phyloP scores from a whole-genome alignment of 2,888 invertebrate species.

The Anthoptus insignis region DNA sequence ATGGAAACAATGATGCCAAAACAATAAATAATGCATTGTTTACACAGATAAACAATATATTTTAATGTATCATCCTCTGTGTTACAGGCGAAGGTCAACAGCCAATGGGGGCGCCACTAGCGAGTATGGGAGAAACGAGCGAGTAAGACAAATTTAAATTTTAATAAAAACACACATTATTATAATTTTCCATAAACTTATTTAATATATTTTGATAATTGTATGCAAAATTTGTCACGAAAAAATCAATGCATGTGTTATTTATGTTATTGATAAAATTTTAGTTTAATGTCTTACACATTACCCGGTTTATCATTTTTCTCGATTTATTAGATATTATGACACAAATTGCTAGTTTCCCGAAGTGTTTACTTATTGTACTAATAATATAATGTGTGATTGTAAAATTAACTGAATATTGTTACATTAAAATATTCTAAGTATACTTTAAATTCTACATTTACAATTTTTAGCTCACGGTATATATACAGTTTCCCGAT shows the following conservation, averaged over 20 bases:
- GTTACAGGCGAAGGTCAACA: conserved; percentile 80
- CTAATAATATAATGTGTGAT: neutral
- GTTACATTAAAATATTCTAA: too few species aligned
- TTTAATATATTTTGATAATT: neutral
- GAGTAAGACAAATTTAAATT: conserved; percentile 81
- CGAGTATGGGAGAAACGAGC: conserved; percentile 89
- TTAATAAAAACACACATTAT: neutral
- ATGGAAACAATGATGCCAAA: too few species aligned
- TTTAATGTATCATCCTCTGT: conserved; percentile 41
- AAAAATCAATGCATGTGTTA: conserved; percentile 7
- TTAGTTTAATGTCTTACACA: too few species aligned
- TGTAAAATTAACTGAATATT: too few species aligned
- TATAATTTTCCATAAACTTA: neutral
- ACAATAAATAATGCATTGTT: too few species aligned
- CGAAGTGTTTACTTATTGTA: too few species aligned
- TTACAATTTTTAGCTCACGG: too few species aligned
- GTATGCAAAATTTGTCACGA: conserved; percentile 16
- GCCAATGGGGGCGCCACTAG: conserved; percentile 87
- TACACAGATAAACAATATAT: too few species aligned
- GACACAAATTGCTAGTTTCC: conserved; percentile 11
- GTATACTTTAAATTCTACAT: too few species aligned
- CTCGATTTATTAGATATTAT: neutral
- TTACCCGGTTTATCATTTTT: too few species aligned
- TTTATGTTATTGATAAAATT: neutral
- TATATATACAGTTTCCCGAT: too few species aligned